Percentiles rank a stretch among this genome's conserved stretches.
Evolutionary conservation across 1,140 invertebrate genomes (phyloP).

Genomic region (Olivierus martensii): DNA sequence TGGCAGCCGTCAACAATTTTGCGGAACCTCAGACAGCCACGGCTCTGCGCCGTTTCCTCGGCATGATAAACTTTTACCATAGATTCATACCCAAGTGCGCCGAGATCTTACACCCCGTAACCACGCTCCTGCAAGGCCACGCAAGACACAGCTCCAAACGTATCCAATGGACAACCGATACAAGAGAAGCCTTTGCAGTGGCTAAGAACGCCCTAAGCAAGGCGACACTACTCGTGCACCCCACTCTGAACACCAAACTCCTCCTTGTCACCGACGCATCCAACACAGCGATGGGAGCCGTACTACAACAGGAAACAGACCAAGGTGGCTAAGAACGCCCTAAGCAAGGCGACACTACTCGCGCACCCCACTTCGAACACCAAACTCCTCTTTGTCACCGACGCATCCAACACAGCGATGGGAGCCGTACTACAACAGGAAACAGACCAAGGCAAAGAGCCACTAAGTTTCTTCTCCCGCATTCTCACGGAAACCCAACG

Average conservation of each 20-base stretch:
- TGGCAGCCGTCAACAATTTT: neutral
- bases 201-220: too few relatives aligned
- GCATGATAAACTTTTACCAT: conserved; percentile 30
- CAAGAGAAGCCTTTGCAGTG: conserved; percentile 25
- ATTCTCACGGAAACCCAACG: conserved; percentile 1
- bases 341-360: conserved; percentile 13
- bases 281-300: too few relatives aligned
- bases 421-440: conserved; percentile 13
- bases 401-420: conserved; percentile 4
- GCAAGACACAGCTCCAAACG: neutral
- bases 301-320: too few relatives aligned
- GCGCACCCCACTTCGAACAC: neutral
- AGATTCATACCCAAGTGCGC: conserved; percentile 3
- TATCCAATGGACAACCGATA: conserved; percentile 11
- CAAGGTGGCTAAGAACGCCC: conserved; percentile 28
- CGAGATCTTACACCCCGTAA: neutral
- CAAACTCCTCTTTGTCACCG: neutral
- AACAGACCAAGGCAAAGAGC: neutral
- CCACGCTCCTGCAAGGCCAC: neutral
- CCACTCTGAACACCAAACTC: conserved; percentile 1
- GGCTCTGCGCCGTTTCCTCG: conserved; percentile 27
- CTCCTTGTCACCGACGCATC: too few relatives aligned
- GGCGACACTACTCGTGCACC: conserved; percentile 9
- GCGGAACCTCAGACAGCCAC: conserved; percentile 23
- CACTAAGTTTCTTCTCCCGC: conserved; percentile 16